Evolutionary conservation across 2,888 invertebrate genomes (phyloP), one percentile per base, ranked within the genome.

Genomic region (Eupithecia abbreviata): DNA sequence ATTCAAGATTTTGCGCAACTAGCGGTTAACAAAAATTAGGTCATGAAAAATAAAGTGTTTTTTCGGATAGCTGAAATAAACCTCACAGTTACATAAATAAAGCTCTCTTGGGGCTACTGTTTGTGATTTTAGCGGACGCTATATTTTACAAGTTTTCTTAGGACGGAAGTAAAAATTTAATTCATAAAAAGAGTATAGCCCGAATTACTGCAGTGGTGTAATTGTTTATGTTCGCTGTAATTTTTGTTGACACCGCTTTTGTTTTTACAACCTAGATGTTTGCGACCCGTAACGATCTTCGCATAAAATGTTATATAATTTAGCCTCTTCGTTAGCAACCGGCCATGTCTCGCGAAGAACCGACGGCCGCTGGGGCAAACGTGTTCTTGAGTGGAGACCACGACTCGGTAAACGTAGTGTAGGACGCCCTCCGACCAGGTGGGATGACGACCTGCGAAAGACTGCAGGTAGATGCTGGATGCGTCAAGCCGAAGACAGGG

Each of bases 1-100:
- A 74, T 74, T 73, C 71, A 74, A 76, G 67, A 70, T 76, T 76
- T 77, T 71, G 72, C 66, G 72, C 51, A 75, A 74, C 74, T 72
- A 69, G 75, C 45, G 62, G 72, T 71, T 68, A 75, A 69, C 72
- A 70, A 74, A 72, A 75, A 78, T 75, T 65, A 69, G 62, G 66
- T 73, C 71, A 47, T 66, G 58, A 51, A 66, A 77, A 68, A 84
- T 82, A 82, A 84, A 84, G 83, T 85, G 84, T 83, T 85, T 86
- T 84, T 81, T 80, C 78, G 82, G 81, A 77, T 84, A 82, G 83
- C 84, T 83, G 83, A 82, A 87, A 84, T 85, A 82, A 82, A 81
- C 83, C 82, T 81, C 82, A 85, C 87, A 89, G 87, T 87, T 85
- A 87, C 84, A 84, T 85, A 88, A 88, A 87, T 86, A 89, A 86